Evolutionary conservation across 2,113 vertebrate species (phyloP).

Genomic region (Lethenteron reissneri): DNA sequence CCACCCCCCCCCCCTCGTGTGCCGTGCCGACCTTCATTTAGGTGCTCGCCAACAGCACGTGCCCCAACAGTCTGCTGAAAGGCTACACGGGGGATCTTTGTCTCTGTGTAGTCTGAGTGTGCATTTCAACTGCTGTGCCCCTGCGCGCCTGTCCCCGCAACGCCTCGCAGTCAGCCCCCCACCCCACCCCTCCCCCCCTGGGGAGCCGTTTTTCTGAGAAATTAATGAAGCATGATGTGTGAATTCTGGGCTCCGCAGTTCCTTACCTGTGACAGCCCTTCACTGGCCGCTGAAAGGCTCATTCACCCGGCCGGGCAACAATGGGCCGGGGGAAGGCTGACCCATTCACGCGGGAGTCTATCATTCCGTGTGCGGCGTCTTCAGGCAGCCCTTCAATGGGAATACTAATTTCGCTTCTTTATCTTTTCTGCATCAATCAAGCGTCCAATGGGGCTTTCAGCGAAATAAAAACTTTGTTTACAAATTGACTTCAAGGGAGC

Average conservation of each 20-base stretch:
- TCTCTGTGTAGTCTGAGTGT: too few species aligned
- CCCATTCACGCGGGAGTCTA: constrained; percentile 4
- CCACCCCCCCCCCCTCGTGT: too few species aligned
- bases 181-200: neutral
- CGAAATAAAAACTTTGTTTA: neutral
- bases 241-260: neutral
- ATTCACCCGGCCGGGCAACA: constrained; percentile 1
- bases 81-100: too few species aligned
- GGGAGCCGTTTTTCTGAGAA: neutral
- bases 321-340: neutral
- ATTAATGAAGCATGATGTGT: constrained; percentile 4
- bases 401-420: neutral
- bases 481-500: neutral
- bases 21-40: too few species aligned
- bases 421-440: constrained; percentile 1
- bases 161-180: neutral
- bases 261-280: constrained; percentile 4
- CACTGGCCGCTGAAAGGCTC: constrained; percentile 4
- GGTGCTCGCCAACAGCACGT: too few species aligned
- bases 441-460: neutral
- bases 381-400: neutral
- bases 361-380: neutral
- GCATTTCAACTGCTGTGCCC: too few species aligned
- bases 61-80: too few species aligned
- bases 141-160: neutral